A percentile compares a stretch with the other conserved stretches of the same genome.
phyloP scores from a whole-genome alignment of 2,797 vertebrate genomes.

The Apodemus agrarius region DNA sequence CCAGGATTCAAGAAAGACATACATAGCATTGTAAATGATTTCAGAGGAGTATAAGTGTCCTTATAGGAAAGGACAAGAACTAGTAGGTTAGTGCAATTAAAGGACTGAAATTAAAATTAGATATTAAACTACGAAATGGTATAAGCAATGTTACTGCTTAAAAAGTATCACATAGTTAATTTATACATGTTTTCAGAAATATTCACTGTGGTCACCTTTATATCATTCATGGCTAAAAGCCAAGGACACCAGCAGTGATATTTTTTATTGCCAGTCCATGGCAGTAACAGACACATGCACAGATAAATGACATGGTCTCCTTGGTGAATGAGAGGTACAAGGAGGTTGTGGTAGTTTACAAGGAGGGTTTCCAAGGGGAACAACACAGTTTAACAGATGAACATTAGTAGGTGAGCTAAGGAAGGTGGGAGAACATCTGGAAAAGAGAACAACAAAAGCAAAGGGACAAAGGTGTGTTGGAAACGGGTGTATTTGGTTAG shows the following conservation, averaged over 20 bases:
- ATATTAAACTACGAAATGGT: conserved; percentile 18
- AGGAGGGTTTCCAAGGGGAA: background rate
- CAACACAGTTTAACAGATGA: background rate
- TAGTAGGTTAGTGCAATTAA: conserved; percentile 36
- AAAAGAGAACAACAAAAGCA: background rate
- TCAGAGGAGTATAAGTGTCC: background rate
- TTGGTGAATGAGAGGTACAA: background rate
- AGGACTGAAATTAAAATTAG: conserved; percentile 31
- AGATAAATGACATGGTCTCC: background rate
- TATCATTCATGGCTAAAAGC: background rate
- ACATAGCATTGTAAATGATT: background rate
- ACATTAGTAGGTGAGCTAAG: background rate
- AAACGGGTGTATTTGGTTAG: background rate
- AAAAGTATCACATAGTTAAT: background rate
- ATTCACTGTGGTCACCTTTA: background rate
- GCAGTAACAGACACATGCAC: background rate
- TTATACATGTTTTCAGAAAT: conserved; percentile 45
- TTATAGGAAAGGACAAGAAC: background rate
- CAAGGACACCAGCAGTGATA: background rate
- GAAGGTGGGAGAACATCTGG: background rate
- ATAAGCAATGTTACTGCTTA: background rate
- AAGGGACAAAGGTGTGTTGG: background rate
- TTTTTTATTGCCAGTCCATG: background rate
- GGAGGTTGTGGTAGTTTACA: background rate
- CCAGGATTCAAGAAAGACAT: background rate